Conservation (phyloP, 2,888 invertebrate species). For the Zygaena filipendulae region DNA sequence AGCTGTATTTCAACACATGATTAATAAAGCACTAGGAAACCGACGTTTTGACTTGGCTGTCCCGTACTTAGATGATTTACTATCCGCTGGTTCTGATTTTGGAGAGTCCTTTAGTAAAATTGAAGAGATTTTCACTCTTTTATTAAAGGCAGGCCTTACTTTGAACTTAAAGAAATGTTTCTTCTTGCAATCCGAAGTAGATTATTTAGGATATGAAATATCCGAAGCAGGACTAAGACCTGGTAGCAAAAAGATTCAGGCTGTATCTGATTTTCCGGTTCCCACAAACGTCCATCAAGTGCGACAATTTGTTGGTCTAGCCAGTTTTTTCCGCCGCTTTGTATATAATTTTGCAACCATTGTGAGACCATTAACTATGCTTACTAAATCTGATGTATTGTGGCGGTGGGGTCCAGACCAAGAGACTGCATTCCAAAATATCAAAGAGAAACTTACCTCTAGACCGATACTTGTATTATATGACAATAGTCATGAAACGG, state of each 20-base stretch:
- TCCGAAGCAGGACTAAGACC: constrained; percentile 8
- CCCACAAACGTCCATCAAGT: constrained; percentile 3
- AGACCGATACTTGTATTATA: constrained; percentile 10
- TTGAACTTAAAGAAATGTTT: constrained; percentile 1
- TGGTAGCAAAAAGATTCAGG: constrained; percentile 9
- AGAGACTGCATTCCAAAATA: constrained; percentile 4
- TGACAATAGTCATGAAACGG: constrained; percentile 6
- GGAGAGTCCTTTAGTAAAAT: background rate
- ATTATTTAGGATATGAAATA: constrained; percentile 8
- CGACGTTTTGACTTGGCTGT: constrained; percentile 10
- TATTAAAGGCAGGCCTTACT: background rate
- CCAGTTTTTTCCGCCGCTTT: too few relatives aligned
- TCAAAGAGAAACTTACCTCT: constrained; percentile 2
- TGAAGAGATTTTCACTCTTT: too few relatives aligned
- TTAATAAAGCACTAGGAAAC: constrained; percentile 7
- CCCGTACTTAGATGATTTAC: constrained; percentile 16
- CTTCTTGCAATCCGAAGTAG: background rate
- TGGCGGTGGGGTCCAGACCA: constrained; percentile 8
- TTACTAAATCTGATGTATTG: constrained; percentile 2
- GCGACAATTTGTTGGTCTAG: background rate
- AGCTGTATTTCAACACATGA: constrained; percentile 1
- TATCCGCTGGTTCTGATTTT: constrained; percentile 6
- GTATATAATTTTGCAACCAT: constrained; percentile 1
- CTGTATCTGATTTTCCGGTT: constrained; percentile 17
- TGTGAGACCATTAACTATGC: constrained; percentile 6